Conservation (phyloP, 2,888 invertebrate species). For the Shargacucullia verbasci region DNA sequence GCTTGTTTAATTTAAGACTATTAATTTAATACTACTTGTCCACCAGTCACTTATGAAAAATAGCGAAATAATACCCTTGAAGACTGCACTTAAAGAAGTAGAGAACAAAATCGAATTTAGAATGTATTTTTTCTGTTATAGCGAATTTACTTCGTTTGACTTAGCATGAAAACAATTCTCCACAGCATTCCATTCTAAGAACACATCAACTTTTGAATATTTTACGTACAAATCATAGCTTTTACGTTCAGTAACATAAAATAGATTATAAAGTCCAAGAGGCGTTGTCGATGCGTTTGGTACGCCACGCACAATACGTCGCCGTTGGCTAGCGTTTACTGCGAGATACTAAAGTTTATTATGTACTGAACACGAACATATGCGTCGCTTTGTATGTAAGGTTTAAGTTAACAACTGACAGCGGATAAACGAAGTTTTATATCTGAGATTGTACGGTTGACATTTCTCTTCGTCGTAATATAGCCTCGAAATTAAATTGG, state of each 20-base stretch:
- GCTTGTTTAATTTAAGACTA: too few relatives aligned
- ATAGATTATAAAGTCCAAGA: slow-evolving; percentile 68
- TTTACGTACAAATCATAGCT: slow-evolving; percentile 51
- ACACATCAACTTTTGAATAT: slow-evolving; percentile 40
- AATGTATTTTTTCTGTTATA: too few relatives aligned
- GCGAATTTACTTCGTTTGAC: background rate
- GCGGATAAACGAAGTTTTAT: slow-evolving; percentile 6
- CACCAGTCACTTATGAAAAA: too few relatives aligned
- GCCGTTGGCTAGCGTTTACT: slow-evolving; percentile 69
- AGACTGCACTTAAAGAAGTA: too few relatives aligned
- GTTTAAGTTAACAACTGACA: background rate
- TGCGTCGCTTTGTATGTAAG: slow-evolving; percentile 46
- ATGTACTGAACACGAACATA: slow-evolving; percentile 63
- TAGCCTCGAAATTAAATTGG: too few relatives aligned
- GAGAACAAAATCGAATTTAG: too few relatives aligned
- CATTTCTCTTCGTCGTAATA: too few relatives aligned
- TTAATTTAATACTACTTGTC: too few relatives aligned
- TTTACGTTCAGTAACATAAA: slow-evolving; percentile 57
- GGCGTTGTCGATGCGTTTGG: slow-evolving; percentile 54
- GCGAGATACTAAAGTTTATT: slow-evolving; percentile 78
- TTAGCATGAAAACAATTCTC: background rate
- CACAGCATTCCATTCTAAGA: slow-evolving; percentile 26
- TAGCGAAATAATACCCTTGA: too few relatives aligned
- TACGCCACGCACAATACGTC: slow-evolving; percentile 69
- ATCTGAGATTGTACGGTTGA: too few relatives aligned